Base-by-base conservation (phyloP, 2,797 vertebrate species). In the Anabacerthia variegaticeps region DNA sequence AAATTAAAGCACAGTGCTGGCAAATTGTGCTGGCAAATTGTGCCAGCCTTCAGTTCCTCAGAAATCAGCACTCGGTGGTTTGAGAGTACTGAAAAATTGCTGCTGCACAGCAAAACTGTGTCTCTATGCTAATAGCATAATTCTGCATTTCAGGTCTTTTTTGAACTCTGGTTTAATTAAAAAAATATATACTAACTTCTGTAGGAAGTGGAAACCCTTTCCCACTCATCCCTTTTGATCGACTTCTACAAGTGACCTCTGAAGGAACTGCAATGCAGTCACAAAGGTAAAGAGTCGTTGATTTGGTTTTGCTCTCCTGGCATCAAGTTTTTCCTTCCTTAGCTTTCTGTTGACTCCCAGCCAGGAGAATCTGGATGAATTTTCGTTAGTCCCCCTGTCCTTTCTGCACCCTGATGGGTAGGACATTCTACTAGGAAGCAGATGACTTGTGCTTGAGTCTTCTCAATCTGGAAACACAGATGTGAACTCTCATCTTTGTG, bases 401-500 rank as follows among this genome's bases (percentile, higher is more conserved):
- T 52, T n/a, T 54, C 30, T 85, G 46, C 17, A 20, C 19, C 5
- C 30, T 27, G 18, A 39, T 37, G 43, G 37, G 32, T 58, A 30
- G 18, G 26, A 28, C 8, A 6, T 32, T 72, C 54, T 28, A 1
- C 14, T 14, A 63, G 46, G 18, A 65, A 63, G 13, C 9, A 86
- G 23, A 30, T 3, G 34, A 27, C 20, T 16, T 9, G 24, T 7
- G 7, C 20, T 67, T 56, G 32, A 51, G 16, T 9, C 14, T 67
- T 51, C 24, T 76, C 68, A 55, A 30, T 41, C 10, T 65, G 37
- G 21, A 18, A 85, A 43, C 11, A 71, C 9, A 4, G 28, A 19
- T 0, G 0, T 1, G 7, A 5, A 36, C 7, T 46, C 32, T 81
- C 0, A 0, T 30, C 6, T 78, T 54, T 17, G 4, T 9, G 10